Conservation (phyloP, 2,113 vertebrate genomes). For the Alectura lathami region DNA sequence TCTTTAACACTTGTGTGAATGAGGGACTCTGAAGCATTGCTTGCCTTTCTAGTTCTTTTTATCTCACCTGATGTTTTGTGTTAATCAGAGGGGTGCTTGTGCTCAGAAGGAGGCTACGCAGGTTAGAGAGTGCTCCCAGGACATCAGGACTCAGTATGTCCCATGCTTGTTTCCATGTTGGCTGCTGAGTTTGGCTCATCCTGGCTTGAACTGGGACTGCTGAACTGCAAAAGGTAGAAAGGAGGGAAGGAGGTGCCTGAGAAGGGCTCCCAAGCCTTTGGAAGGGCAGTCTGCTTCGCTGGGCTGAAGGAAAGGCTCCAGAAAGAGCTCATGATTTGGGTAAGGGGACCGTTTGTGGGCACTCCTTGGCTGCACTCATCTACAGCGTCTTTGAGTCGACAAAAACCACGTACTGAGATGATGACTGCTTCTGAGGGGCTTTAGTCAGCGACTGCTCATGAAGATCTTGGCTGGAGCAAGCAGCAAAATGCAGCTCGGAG, state of each 20-base stretch:
- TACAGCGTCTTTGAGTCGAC: neutral
- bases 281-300: neutral
- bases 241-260: neutral
- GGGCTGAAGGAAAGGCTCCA: neutral
- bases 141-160: neutral
- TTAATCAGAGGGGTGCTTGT: neutral
- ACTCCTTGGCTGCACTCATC: fast-evolving
- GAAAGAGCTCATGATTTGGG: neutral
- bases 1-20: neutral
- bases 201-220: neutral
- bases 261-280: neutral
- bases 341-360: neutral
- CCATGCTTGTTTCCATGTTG: fast-evolving
- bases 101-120: neutral
- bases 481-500: neutral
- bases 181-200: neutral
- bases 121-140: neutral
- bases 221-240: neutral
- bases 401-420: neutral
- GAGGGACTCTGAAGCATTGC: neutral
- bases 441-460: neutral
- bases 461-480: neutral
- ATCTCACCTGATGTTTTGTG: neutral
- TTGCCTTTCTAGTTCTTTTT: neutral
- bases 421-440: neutral